Percentiles rank a stretch among this genome's conserved stretches.
Evolutionary conservation across 2,888 invertebrate species (phyloP).

Genomic region (Smittia aterrima): DNA sequence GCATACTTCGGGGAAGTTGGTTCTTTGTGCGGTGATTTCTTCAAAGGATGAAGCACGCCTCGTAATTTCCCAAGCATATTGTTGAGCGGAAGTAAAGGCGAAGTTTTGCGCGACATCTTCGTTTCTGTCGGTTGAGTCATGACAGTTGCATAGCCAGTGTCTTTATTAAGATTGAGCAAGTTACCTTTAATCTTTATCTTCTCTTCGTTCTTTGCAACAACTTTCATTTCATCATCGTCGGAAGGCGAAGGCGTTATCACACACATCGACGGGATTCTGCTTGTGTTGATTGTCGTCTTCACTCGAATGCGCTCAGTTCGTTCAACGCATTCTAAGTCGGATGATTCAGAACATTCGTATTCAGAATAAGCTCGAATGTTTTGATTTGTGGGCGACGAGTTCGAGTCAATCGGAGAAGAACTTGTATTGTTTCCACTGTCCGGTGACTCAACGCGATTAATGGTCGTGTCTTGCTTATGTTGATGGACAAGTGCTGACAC

Average conservation of each 20-base stretch:
- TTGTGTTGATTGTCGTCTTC: conserved; percentile 83
- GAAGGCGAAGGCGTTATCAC: conserved; percentile 85
- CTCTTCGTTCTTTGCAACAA: conserved; percentile 28
- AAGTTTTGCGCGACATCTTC: conserved; percentile 46
- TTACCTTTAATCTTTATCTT: conserved; percentile 44
- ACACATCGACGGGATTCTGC: conserved; percentile 88
- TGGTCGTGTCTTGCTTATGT: conserved; percentile 50
- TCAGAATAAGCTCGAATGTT: conserved; percentile 70
- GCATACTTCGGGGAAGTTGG: conserved; percentile 48
- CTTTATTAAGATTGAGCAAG: conserved; percentile 43
- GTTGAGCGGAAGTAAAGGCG: conserved; percentile 64
- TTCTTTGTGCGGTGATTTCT: conserved; percentile 58
- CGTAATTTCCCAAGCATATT: conserved; percentile 71
- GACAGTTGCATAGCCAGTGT: conserved; percentile 44
- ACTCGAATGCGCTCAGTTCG: conserved; percentile 80
- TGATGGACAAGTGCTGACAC: conserved; percentile 61
- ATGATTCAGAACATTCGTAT: conserved; percentile 82
- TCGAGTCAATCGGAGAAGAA: conserved; percentile 69
- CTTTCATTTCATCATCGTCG: conserved; percentile 68
- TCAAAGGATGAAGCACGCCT: conserved; percentile 61
- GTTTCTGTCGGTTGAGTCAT: conserved; percentile 44
- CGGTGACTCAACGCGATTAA: conserved; percentile 70
- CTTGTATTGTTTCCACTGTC: conserved; percentile 81
- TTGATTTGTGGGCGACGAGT: conserved; percentile 64
- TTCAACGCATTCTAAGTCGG: conserved; percentile 84